Percentiles rank a stretch among this genome's conserved stretches.
Conservation (phyloP, 1,140 invertebrate species). For the Zaprionus lachaisei region DNA sequence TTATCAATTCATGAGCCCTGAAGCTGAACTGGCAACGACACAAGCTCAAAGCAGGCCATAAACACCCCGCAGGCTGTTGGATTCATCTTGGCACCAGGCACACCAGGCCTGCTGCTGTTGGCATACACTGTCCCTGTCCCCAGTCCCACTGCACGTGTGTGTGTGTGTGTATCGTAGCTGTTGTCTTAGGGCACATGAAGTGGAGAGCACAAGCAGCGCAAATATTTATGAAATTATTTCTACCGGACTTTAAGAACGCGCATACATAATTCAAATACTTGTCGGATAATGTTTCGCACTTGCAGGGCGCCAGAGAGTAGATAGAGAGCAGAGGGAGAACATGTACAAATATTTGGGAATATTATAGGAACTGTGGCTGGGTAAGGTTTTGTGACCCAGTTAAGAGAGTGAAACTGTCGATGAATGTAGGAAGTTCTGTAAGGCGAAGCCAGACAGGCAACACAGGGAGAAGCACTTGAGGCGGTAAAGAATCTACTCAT, state of each 20-base stretch:
- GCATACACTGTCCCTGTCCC: background rate
- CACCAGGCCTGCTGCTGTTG: background rate
- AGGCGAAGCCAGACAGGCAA: background rate
- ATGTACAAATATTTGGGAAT: background rate
- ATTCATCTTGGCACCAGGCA: conserved; percentile 50
- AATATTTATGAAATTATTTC: conserved; percentile 57
- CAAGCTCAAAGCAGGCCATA: conserved; percentile 56
- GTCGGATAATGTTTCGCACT: background rate
- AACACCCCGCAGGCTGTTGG: conserved; percentile 61
- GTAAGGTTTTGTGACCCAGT: background rate
- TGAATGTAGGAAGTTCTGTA: background rate
- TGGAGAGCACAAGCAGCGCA: conserved; percentile 34
- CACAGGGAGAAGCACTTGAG: background rate
- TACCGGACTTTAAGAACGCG: conserved; percentile 8
- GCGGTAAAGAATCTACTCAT: too few relatives aligned
- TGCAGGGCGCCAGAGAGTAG: background rate
- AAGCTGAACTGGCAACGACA: conserved; percentile 43
- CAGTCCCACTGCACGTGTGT: background rate
- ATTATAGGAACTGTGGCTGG: background rate
- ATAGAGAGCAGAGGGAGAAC: too few relatives aligned
- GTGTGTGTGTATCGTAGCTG: conserved; percentile 16
- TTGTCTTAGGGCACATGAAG: conserved; percentile 23
- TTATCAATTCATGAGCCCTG: conserved; percentile 76
- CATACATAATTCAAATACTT: conserved; percentile 5
- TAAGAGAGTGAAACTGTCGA: background rate